Evolutionary conservation across 2,888 invertebrate species (phyloP).

Genomic region (Sphaeridia pumilis): DNA sequence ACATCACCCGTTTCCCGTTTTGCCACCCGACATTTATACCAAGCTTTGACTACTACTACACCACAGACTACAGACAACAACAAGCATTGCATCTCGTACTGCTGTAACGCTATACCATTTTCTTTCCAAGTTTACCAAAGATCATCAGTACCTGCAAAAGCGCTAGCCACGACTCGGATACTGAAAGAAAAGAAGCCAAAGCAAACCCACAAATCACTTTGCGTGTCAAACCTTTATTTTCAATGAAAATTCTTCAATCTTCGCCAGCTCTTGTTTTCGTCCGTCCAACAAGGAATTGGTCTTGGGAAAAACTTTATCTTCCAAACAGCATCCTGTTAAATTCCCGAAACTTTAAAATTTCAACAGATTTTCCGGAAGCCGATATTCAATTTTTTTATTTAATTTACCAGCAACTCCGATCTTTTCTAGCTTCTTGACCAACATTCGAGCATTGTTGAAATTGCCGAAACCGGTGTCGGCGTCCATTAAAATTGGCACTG

Average conservation of each 20-base stretch:
- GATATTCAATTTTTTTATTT: no score
- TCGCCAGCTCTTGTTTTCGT: constrained; percentile 41
- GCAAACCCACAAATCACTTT: constrained; percentile 1
- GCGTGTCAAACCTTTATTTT: constrained; percentile 40
- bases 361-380: no score
- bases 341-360: no score
- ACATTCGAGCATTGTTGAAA: constrained; percentile 42
- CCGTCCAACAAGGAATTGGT: constrained; percentile 42
- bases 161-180: no score
- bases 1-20: no score
- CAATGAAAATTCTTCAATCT: constrained; percentile 42
- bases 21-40: no score
- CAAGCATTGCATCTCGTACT: no score
- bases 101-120: not conserved
- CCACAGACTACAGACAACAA: no score
- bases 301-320: constrained; percentile 43
- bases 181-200: no score
- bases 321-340: constrained; percentile 40
- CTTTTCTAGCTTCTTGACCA: constrained; percentile 41
- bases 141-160: no score
- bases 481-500: constrained; percentile 42
- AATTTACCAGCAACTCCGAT: constrained; percentile 41
- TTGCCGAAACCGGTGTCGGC: constrained; percentile 44
- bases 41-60: no score
- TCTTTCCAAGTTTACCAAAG: not conserved